A percentile compares a stretch with the other conserved stretches of the same genome.
phyloP scores from a whole-genome alignment of 2,113 vertebrate genomes.

The Panthera uncia region DNA sequence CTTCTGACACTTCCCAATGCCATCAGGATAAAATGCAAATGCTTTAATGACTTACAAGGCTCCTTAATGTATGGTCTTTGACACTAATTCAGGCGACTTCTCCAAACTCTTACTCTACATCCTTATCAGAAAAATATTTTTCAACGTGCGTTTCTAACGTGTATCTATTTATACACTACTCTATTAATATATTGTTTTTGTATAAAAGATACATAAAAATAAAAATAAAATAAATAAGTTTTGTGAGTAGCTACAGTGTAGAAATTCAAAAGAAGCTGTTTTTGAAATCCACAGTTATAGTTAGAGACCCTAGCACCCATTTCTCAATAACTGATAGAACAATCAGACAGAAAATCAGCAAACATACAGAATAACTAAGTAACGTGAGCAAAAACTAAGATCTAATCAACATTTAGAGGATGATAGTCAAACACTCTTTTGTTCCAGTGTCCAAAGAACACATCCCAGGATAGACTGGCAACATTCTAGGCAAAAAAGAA shows the following conservation, averaged over 20 bases:
- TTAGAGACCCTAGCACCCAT: not conserved
- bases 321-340: not conserved
- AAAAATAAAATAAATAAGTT: not conserved
- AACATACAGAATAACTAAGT: not conserved
- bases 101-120: not conserved
- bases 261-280: not conserved
- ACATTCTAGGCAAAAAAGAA: not conserved
- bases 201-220: not conserved
- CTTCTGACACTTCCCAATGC: not conserved
- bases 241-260: not conserved
- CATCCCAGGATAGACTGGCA: not conserved
- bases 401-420: not conserved
- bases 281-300: not conserved
- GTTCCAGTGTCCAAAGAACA: not conserved
- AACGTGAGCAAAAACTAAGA: not conserved
- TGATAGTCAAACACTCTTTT: not conserved
- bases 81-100: not conserved
- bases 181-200: not conserved
- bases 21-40: not conserved
- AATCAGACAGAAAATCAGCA: not conserved
- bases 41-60: not conserved
- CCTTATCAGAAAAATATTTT: not conserved
- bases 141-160: not conserved
- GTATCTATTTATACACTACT: not conserved
- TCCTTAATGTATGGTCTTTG: not conserved